Base-by-base conservation (phyloP, 2,797 vertebrate genomes). In the Enoplosus armatus region DNA sequence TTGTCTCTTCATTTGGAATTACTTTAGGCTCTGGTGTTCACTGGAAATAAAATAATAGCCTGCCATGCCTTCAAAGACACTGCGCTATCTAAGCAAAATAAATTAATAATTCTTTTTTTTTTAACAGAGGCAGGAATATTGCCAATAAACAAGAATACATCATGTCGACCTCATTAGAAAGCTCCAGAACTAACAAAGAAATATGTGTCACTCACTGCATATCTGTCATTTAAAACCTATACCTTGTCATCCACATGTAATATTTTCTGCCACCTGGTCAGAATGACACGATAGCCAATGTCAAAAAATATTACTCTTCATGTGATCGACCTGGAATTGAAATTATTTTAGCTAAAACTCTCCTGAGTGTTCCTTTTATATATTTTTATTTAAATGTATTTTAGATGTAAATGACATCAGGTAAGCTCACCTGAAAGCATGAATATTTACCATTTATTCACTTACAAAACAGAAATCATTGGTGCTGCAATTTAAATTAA, bases 71-170 rank as follows among this genome's bases (percentile, higher is more conserved):
- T 68, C 33, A 82, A 68, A 82, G 47, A 67, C 75, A 62, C 37
- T 29, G 60, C 14, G 6, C 39, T 55, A 71, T 72, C 60, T 24
- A 18, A 72, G 76, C 27, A 35, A 33, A 72, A 70, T 48, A 27
- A 56, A 73, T 29, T 7, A 15, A 7, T 15, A 43, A 6, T 18
- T 56, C 1, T 15, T 53, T 22, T 65, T 69, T 54, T 37, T 35
- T 45, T 15, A 51, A 41, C 4, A 33, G 5, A 58, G 0, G n/a
- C 54, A 59, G 24, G 53, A 12, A 55, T 62, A 61, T 58, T 80
- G 67, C 43, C 54, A 85, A 53, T 63, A 74, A 78, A 80, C 39
- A 79, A 53, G 82, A 83, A 77, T 22, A 82, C 26, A 47, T 77
- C 18, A 53, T 7, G 11, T 35, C 33, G 48, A 69, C 56, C 60